Evolutionary conservation across 2,797 vertebrate genomes (phyloP), one percentile per base, ranked within the genome.

Genomic region (Gastrophryne carolinensis): DNA sequence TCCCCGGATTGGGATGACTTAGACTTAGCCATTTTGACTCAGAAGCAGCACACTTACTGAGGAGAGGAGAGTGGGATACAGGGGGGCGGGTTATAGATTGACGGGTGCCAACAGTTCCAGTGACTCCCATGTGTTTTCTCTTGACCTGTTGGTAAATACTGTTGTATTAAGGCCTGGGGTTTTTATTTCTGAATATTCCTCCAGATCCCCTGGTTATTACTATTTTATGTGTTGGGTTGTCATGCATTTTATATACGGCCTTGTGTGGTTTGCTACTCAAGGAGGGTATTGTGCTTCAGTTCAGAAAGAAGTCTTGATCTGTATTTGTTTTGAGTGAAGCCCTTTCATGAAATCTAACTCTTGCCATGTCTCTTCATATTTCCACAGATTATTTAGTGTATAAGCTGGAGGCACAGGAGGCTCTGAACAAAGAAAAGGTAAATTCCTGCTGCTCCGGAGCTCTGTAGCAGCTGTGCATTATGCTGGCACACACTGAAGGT

Each of bases 401-500:
- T 54, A 90, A 90, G 66, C 67, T 90, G 21, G 89, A 90, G 79
- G 88, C 89, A 50, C 89, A 90, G 80, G 89, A 90, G 70, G 83
- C 88, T 5, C 84, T 90, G 73, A 90, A 89, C 79, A 90, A 90
- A 72, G 89, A 90, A 81, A 90, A 90, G 87, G 89, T 90, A 39
- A 34, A 34, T 19, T 79, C 79, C 29, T 35, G 24, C 11, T 39
- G 23, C 15, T 35, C 26, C 10, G 9, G 24, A 15, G 24, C 13
- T 21, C 19, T 41, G 13, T n/a, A 8, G 35, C 30, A 29, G 30
- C 29, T 27, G 39, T 5, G 26, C 29, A 37, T 26, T 8, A 24
- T 34, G 13, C 21, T 10, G 11, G 9, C 11, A 12, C 26, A 29
- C 35, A 7, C 12, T 35, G 41, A 24, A 37, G n/a, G 57, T 12